Base-by-base conservation (phyloP, 2,888 invertebrate species). In the Bruchidius siliquastri region DNA sequence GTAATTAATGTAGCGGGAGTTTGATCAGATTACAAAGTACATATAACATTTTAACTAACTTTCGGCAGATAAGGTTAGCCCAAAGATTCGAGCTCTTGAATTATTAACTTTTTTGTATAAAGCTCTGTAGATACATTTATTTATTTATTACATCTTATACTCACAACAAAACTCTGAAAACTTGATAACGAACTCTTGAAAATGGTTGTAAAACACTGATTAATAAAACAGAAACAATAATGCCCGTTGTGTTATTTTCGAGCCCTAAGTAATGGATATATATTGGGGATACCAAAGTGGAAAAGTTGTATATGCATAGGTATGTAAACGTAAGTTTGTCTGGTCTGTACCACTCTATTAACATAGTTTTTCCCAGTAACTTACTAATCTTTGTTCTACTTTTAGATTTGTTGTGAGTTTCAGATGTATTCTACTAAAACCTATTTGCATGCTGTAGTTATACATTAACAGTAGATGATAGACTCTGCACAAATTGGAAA, bases 81-180 rank as follows among this genome's bases (percentile, higher is more conserved):
- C 18, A 49, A 49, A 49, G 49, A 49, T 49, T 49, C 49, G 49
- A 49, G 49, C 49, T 49, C 49, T 49, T 8, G 0, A 18, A 18
- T 49, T 13, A 49, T 49, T 49, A 49, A 49, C 22, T 10, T 83
- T 83, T 71, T 83, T 86, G 85, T 85, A 86, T 84, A 86, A 86
- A 86, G 84, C 84, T 84, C 85, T 86, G 86, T 86, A 86, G 84
- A 86, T 86, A 86, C 84, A 84, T 85, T 84, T 85, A 85, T 83
- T 85, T 85, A 85, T 86, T 86, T 85, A 85, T 85, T 83, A 84
- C 86, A 86, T 86, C 86, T 86, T 86, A 85, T 85, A 86, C 86
- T 86, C 86, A 86, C 86, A 86, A 86, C 86, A 86, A 86, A 69
- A 85, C 81, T 83, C 82, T 82, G 81, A 82, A 83, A 81, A 79